These are phyloP conservation scores for Theristicus caerulescens DNA, from an alignment of 2,113 vertebrate genomes.

Conservation along the genomic window DNA sequence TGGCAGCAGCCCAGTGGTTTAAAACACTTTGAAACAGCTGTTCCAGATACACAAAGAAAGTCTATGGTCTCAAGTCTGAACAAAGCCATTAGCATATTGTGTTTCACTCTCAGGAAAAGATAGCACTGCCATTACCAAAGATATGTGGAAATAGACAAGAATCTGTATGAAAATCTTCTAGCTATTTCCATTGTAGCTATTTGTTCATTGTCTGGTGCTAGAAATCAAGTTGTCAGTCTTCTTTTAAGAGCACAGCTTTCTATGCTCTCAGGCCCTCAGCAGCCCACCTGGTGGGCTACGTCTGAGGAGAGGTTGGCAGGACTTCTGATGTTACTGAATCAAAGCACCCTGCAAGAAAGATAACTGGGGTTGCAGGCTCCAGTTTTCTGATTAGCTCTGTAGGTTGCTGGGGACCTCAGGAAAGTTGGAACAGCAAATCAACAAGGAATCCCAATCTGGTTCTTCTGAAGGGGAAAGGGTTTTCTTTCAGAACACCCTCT, in stretches of 20 bases:
- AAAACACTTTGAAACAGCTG: slow-evolving; percentile 21
- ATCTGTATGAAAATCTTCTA: neutral
- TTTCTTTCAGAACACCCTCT: neutral
- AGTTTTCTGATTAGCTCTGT: neutral
- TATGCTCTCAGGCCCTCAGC: neutral
- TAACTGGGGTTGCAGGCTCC: neutral
- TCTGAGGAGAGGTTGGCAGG: neutral
- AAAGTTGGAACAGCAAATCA: neutral
- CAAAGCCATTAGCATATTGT: neutral
- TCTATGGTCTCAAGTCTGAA: neutral
- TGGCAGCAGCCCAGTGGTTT: neutral
- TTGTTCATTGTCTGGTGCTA: neutral
- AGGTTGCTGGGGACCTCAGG: neutral
- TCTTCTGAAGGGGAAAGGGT: neutral
- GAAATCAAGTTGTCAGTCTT: neutral
- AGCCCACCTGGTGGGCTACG: neutral
- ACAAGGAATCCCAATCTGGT: rapidly evolving
- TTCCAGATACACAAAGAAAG: neutral
- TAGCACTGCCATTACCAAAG: neutral
- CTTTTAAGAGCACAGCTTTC: neutral
- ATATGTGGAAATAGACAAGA: neutral
- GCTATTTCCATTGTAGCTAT: neutral
- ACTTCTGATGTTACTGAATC: neutral
- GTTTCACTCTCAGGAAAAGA: neutral
- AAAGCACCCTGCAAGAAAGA: neutral